Evolutionary conservation across 2,888 invertebrate genomes (phyloP).

Genomic region (Hydrotaea diabolus): DNA sequence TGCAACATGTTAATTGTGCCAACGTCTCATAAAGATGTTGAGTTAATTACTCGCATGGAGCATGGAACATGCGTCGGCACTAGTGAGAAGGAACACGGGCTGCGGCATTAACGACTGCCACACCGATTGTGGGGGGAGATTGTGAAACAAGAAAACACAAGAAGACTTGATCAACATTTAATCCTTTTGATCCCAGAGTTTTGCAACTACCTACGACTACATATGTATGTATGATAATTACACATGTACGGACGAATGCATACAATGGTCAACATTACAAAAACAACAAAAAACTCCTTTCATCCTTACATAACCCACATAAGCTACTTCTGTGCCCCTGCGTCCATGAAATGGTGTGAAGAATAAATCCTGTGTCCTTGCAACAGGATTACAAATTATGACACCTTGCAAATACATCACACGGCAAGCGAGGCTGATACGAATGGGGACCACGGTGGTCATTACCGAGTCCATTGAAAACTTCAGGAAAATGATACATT

Average conservation of each 20-base stretch:
- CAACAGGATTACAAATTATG: slow-evolving; percentile 78
- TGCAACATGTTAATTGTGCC: slow-evolving; percentile 78
- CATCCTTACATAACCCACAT: slow-evolving; percentile 7
- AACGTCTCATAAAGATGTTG: slow-evolving; percentile 76
- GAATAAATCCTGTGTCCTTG: slow-evolving; percentile 51
- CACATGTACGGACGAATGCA: background rate
- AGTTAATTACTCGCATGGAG: slow-evolving; percentile 74
- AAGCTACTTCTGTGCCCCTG: background rate
- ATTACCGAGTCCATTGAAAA: slow-evolving; percentile 28
- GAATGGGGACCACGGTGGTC: background rate
- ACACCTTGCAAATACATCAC: slow-evolving; percentile 71
- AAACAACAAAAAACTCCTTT: slow-evolving; percentile 8
- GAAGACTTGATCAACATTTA: slow-evolving; percentile 32
- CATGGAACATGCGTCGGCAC: too few species aligned
- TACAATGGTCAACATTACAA: background rate
- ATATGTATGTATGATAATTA: background rate
- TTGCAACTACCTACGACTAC: background rate
- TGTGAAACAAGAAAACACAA: too few species aligned
- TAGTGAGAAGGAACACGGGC: background rate
- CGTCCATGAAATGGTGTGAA: slow-evolving; percentile 75
- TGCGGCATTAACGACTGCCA: background rate
- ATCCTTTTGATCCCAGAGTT: slow-evolving; percentile 59
- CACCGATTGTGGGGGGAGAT: background rate
- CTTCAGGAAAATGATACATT: slow-evolving; percentile 51
- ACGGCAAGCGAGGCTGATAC: background rate